Evolutionary conservation across 2,113 vertebrate genomes (phyloP), one percentile per base, ranked within the genome.

Genomic region (Nicator chloris): DNA sequence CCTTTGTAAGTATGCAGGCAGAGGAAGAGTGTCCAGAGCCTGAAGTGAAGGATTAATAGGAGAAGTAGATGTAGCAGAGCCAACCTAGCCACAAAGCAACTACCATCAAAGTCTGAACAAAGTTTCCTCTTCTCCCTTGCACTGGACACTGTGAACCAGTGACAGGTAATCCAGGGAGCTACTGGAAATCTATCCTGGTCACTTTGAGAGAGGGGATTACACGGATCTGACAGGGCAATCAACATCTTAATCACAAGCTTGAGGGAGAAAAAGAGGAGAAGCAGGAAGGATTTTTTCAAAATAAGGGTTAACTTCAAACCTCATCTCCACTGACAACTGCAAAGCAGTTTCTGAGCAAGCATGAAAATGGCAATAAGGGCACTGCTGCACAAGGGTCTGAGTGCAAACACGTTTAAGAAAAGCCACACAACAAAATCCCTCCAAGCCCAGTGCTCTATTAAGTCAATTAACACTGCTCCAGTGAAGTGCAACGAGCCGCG

Each of bases 141-240:
- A 61, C 39, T 28, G 78, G 60, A 31, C 14, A 22, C 69, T n/a
- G 39, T 13, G 82, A 95, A 88, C 9, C 75, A 85, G 81, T 6
- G 31, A 33, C 1, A 53, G 81, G 77, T 72, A 80, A 91, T 80
- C 90, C 88, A 85, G 75, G 13, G 66, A 93, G 54, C 57, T 82
- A 63, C 51, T 82, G 79, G 56, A 77, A 70, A 94, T 90, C 75
- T 77, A 82, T 31, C 66, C 19, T 1, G 1, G 66, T 70, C 82
- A 88, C 87, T 93, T 88, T 82, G 93, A 94, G 50, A 91, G 69
- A 64, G 31, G 16, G n/a, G 77, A 91, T 93, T 92, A 94, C 5
- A 78, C n/a, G 89, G 70, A 61, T 73, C 28, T 65, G 70, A 77
- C 93, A 86, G n/a, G 56, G 24, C 49, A 91, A 82, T 61, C 63